A percentile compares a stretch with the other conserved stretches of the same genome.
Conservation (phyloP, 2,113 vertebrate species). For the Rhinoderma darwinii region DNA sequence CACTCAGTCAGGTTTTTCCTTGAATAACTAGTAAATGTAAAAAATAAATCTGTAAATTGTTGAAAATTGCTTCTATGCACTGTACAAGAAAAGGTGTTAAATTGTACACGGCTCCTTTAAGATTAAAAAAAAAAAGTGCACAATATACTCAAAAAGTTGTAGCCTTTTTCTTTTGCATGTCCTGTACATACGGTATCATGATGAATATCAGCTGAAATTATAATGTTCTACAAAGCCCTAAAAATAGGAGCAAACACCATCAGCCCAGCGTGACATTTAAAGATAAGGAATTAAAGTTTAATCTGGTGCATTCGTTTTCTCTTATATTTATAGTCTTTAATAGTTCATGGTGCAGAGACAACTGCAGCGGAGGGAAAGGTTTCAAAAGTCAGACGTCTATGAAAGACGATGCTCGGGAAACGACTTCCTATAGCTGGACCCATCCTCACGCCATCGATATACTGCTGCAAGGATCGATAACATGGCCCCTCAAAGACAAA, state of each 20-base stretch:
- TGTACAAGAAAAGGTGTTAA: too few relatives aligned
- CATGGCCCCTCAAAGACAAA: constrained; percentile 20
- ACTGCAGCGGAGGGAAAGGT: not conserved
- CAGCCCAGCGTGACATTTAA: constrained; percentile 53
- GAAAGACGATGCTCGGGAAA: constrained; percentile 6
- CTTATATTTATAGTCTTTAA: constrained; percentile 50
- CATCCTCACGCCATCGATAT: constrained; percentile 4
- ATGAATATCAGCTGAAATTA: not conserved
- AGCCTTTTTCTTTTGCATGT: not conserved
- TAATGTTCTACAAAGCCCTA: not conserved
- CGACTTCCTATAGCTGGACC: not conserved
- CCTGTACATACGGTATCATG: not conserved
- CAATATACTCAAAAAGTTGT: too few relatives aligned
- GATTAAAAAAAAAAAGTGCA: too few relatives aligned
- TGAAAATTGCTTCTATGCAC: too few relatives aligned
- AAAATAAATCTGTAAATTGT: too few relatives aligned
- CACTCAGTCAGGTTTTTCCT: too few relatives aligned
- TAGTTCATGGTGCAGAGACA: constrained; percentile 44
- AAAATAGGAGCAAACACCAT: not conserved
- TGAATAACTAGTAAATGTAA: too few relatives aligned
- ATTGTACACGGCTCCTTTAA: too few relatives aligned
- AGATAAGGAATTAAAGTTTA: constrained; percentile 59
- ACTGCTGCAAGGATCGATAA: constrained; percentile 4
- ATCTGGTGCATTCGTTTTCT: constrained; percentile 57
- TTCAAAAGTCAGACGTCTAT: constrained; percentile 40